Base-by-base conservation (phyloP, 2,797 vertebrate genomes). In the Danio jaintianensis region DNA sequence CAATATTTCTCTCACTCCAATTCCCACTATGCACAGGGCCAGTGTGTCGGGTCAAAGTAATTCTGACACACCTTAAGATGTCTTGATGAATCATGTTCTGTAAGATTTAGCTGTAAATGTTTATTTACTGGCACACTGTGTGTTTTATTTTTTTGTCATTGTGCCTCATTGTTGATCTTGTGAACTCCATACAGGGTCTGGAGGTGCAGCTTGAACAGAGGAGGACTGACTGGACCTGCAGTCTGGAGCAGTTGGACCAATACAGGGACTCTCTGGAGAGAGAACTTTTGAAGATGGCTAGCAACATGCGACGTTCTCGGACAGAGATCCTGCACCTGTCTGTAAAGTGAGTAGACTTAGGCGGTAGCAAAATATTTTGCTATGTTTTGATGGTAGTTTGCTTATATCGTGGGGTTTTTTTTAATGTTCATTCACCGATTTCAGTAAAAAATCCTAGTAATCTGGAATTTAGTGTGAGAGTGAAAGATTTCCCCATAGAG, bases 261-360 rank as follows among this genome's bases (percentile, higher is more conserved):
- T 94, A 95, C 87, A 94, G 91, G 0, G 94, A 94, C 78, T 94
- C 91, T 4, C 66, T 96, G 80, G 95, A 97, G 82, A 94, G 95
- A 82, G 94, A 96, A 85, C 93, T 96, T 59, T 85, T 94, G 86
- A 94, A 86, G 88, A 92, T 96, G 93, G 92, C 94, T 12, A 90
- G 94, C 18, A 95, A 94, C 85, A 86, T 97, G 90, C 94, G 96
- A 81, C 93, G 93, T 86, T 92, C 94, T 20, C 94, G 92, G 76
- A 95, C 96, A 0, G 95, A 97, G 81, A 94, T 96, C 71, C 87
- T 97, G 70, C 93, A 94, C 87, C 88, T 97, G 68, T 94, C 94
- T 66, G 90, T 92, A 90, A 97, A 96, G 97, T 99, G 86, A 91
- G 92, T 58, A 16, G 22, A 67, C 5, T 36, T 18, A 12, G 16